phyloP scores from a whole-genome alignment of 2,888 invertebrate species.

The Ophioninae sp. region DNA sequence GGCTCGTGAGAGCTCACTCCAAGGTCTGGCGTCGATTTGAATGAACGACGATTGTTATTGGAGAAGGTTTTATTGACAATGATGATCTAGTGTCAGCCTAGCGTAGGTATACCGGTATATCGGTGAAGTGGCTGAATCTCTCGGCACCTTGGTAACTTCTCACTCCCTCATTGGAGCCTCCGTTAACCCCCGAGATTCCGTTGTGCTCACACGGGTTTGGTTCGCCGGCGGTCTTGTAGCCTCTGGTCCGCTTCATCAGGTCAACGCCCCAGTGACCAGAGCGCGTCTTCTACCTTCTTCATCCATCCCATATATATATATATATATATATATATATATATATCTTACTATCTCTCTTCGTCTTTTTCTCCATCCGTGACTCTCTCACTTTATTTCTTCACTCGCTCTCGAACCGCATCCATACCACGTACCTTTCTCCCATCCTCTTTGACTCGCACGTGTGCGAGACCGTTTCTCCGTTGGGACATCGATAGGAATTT shows the following conservation, averaged over 20 bases:
- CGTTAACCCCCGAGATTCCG: constrained; percentile 66
- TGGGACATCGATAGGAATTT: background rate
- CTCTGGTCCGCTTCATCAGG: constrained; percentile 71
- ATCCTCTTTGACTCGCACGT: constrained; percentile 26
- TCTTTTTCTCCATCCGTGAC: constrained; percentile 30
- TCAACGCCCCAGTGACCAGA: constrained; percentile 81
- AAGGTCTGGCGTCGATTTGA: constrained; percentile 28
- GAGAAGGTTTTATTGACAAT: constrained; percentile 36
- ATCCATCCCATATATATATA: too few relatives aligned
- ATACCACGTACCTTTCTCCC: constrained; percentile 29
- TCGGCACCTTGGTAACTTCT: constrained; percentile 12
- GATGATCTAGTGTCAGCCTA: constrained; percentile 7
- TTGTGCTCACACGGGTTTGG: constrained; percentile 75
- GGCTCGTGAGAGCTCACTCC: constrained; percentile 25
- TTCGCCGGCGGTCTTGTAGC: constrained; percentile 68
- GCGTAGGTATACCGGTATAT: constrained; percentile 25
- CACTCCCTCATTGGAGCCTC: constrained; percentile 46
- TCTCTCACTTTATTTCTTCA: constrained; percentile 29
- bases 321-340: too few relatives aligned
- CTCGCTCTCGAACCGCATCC: constrained; percentile 41
- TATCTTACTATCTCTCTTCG: background rate
- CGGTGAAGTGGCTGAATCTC: constrained; percentile 15
- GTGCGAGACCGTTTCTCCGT: constrained; percentile 32
- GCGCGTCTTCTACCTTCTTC: constrained; percentile 71
- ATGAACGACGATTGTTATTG: constrained; percentile 22